Evolutionary conservation across 2,888 invertebrate genomes (phyloP).

Genomic region (Cantharis lateralis): DNA sequence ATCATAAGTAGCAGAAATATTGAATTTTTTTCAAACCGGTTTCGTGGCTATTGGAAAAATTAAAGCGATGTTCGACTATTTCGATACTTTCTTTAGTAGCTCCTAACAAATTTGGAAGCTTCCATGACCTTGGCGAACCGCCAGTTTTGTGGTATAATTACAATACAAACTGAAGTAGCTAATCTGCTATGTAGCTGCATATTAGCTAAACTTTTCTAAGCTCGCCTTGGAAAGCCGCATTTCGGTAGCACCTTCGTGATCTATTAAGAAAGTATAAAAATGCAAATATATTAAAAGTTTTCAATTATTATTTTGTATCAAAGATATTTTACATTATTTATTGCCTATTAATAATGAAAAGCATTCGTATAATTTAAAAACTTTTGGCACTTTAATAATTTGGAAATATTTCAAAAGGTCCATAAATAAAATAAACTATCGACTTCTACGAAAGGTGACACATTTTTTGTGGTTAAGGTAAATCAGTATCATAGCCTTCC

Average conservation of each 20-base stretch:
- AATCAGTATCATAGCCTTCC: slow-evolving; percentile 36
- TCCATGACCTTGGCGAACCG: not conserved
- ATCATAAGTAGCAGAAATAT: not conserved
- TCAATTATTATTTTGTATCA: not conserved
- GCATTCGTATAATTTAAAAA: not conserved
- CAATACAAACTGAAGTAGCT: not conserved
- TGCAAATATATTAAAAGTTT: not conserved
- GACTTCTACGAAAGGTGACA: slow-evolving; percentile 33
- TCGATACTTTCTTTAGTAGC: not conserved
- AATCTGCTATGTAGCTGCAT: not conserved
- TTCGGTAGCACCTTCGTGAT: not conserved
- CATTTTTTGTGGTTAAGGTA: slow-evolving; percentile 34
- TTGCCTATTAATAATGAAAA: slow-evolving; percentile 5
- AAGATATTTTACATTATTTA: not conserved
- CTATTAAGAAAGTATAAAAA: not conserved
- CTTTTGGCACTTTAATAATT: slow-evolving; percentile 15
- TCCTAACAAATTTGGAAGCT: not conserved
- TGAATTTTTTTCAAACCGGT: not conserved
- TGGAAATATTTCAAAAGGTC: slow-evolving; percentile 15
- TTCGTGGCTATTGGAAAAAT: not conserved
- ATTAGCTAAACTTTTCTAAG: not conserved
- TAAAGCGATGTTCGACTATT: not conserved
- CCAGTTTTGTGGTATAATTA: not conserved
- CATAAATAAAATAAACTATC: slow-evolving; percentile 23
- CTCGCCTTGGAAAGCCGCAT: not conserved